Base-by-base conservation (phyloP, 1,140 invertebrate species). In the Zaprionus camerounensis region DNA sequence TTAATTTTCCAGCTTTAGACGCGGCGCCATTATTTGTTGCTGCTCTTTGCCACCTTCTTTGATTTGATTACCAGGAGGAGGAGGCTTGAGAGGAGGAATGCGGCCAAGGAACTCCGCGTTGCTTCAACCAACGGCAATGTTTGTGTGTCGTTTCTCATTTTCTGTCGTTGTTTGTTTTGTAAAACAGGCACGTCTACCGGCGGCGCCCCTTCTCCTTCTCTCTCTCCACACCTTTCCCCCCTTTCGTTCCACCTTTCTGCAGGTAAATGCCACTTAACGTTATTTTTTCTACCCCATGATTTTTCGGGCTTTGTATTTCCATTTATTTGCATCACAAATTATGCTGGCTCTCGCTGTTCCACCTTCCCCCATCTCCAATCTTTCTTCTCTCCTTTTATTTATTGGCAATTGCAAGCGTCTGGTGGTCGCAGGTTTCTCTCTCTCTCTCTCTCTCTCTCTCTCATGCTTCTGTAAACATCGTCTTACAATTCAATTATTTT, bases 401-500 rank as follows among this genome's bases (percentile, higher is more conserved):
- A 86, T 87, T 82, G 80, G 55, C 83, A 82, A 86, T 86, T 78
- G 83, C 77, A 74, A 86, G 76, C 58, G 82, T 86, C 82, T 86
- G 82, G 65, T 66, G 62, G 65, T 80, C 69, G 26, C 67, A 62
- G 59, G 59, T 71, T 56, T 75, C 61, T 58, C 28, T 61, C 38
- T 46, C 36, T 68, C 13, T 68, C 13, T 36, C 41, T 68, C 28
- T 38, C 20, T 28, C 9, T 24, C 26, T 17, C 38, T 56, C 69
- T 51, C 58, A 36, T 64, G 46, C 78, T 74, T 38, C 73, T 78
- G 71, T 66, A 71, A 87, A 83, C 75, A 76, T 34, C 73, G 81
- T 76, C 80, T 81, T 87, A 87, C 84, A 87, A 87, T 87, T 87
- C 84, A 87, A 87, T 87, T 88, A 87, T 88, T 88, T 87, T 87